Percentiles rank a stretch among this genome's conserved stretches.
These are phyloP conservation scores for Empis livida DNA, from an alignment of 2,888 invertebrate species.

Conservation along the genomic window DNA sequence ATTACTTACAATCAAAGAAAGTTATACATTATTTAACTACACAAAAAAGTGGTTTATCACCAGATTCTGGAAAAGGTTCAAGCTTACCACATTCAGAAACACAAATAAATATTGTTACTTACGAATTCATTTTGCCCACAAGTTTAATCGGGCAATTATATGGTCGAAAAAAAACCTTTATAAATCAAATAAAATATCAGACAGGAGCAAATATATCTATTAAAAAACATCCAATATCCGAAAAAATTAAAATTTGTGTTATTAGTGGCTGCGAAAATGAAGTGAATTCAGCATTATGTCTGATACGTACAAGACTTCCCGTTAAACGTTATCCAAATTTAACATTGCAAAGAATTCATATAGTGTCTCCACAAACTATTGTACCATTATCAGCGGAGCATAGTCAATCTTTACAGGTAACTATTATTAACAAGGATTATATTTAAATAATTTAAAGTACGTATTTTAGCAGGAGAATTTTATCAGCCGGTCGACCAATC, in stretches of 20 bases:
- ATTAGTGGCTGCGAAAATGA: conserved; percentile 67
- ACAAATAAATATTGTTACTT: conserved; percentile 25
- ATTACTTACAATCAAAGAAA: conserved; percentile 28
- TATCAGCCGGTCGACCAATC: no score
- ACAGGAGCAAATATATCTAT: conserved; percentile 68
- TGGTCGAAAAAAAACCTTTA: conserved; percentile 68
- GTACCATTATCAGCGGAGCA: conserved; percentile 32
- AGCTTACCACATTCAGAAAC: conserved; percentile 32
- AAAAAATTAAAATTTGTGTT: conserved; percentile 68
- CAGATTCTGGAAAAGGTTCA: conserved; percentile 34
- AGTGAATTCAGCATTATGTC: conserved; percentile 67
- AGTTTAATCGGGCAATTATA: conserved; percentile 74
- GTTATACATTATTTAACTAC: conserved; percentile 21
- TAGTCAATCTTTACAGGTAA: conserved; percentile 37
- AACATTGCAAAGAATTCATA: conserved; percentile 43
- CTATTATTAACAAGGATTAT: conserved; percentile 9
- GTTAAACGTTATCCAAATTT: conserved; percentile 65
- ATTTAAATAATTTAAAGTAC: neutral
- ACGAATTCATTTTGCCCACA: conserved; percentile 60
- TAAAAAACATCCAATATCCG: conserved; percentile 54
- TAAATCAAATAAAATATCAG: conserved; percentile 65
- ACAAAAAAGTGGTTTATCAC: conserved; percentile 19
- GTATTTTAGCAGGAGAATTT: no score
- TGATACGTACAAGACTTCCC: conserved; percentile 79
- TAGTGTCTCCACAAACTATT: conserved; percentile 30